Evolutionary conservation across 2,888 invertebrate genomes (phyloP).

Genomic region (Melieria picta): DNA sequence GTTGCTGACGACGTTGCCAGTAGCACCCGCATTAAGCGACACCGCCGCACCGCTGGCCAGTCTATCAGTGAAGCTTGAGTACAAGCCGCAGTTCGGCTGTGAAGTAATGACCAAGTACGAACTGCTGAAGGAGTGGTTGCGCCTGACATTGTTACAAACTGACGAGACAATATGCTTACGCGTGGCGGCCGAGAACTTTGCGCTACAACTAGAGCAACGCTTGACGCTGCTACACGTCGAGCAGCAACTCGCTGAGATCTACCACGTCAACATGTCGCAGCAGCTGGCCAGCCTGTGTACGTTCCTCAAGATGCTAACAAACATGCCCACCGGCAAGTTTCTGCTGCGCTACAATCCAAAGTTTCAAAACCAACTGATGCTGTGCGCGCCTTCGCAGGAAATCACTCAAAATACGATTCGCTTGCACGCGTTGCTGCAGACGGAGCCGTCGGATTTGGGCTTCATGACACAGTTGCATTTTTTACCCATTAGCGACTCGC

Average conservation of each 20-base stretch:
- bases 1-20: slow-evolving; percentile 45
- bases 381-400: slow-evolving; percentile 49
- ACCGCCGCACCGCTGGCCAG: slow-evolving; percentile 40
- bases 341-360: slow-evolving; percentile 54
- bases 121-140: slow-evolving; percentile 56
- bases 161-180: slow-evolving; percentile 48
- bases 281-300: slow-evolving; percentile 51
- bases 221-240: slow-evolving; percentile 48
- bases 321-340: slow-evolving; percentile 50
- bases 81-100: slow-evolving; percentile 58
- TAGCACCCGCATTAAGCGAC: slow-evolving; percentile 43
- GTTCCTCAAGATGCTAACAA: slow-evolving; percentile 52
- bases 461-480: slow-evolving; percentile 51
- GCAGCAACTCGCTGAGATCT: slow-evolving; percentile 46
- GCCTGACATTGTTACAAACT: slow-evolving; percentile 46
- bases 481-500: slow-evolving; percentile 50
- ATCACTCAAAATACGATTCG: slow-evolving; percentile 47
- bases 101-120: slow-evolving; percentile 58
- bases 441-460: slow-evolving; percentile 45
- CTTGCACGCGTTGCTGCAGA: slow-evolving; percentile 47
- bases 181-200: slow-evolving; percentile 47
- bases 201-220: slow-evolving; percentile 49
- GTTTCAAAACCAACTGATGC: slow-evolving; percentile 52
- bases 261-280: slow-evolving; percentile 47
- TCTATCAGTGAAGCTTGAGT: slow-evolving; percentile 56